Evolutionary conservation across 2,113 vertebrate genomes (phyloP).

Genomic region (Emydura subglobosa): DNA sequence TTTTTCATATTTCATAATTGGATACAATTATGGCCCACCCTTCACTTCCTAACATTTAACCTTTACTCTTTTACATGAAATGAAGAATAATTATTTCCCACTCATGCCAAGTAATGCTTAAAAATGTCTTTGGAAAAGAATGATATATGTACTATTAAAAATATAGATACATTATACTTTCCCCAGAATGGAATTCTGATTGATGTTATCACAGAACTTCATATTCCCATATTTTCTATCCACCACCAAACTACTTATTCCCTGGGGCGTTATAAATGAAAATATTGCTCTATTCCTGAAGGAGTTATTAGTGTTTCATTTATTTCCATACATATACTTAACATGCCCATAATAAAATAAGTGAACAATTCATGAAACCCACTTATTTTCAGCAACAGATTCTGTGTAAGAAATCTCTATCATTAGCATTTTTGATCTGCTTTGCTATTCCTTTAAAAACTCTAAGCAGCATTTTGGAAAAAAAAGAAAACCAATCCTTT

Average conservation of each 20-base stretch:
- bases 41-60: background rate
- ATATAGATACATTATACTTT: background rate
- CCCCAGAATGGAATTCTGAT: slow-evolving; percentile 4
- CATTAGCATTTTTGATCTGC: slow-evolving; percentile 9
- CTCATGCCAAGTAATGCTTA: slow-evolving; percentile 56
- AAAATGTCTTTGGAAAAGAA: slow-evolving; percentile 59
- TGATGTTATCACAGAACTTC: slow-evolving; percentile 14
- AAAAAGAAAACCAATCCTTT: background rate
- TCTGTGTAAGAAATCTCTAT: background rate
- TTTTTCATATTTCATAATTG: background rate
- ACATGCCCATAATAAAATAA: slow-evolving; percentile 28
- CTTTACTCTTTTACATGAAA: background rate
- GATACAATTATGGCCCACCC: background rate
- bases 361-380: slow-evolving; percentile 20
- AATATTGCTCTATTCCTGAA: slow-evolving; percentile 29
- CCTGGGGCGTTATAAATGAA: slow-evolving; percentile 33
- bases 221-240: slow-evolving; percentile 22
- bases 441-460: slow-evolving; percentile 15
- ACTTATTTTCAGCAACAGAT: slow-evolving; percentile 45
- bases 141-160: slow-evolving; percentile 32
- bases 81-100: slow-evolving; percentile 50
- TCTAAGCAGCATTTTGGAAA: slow-evolving; percentile 9
- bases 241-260: slow-evolving; percentile 52
- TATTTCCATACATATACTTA: slow-evolving; percentile 42
- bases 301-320: slow-evolving; percentile 25